phyloP scores from a whole-genome alignment of 1,140 invertebrate genomes.

The Lordiphosa mommai region DNA sequence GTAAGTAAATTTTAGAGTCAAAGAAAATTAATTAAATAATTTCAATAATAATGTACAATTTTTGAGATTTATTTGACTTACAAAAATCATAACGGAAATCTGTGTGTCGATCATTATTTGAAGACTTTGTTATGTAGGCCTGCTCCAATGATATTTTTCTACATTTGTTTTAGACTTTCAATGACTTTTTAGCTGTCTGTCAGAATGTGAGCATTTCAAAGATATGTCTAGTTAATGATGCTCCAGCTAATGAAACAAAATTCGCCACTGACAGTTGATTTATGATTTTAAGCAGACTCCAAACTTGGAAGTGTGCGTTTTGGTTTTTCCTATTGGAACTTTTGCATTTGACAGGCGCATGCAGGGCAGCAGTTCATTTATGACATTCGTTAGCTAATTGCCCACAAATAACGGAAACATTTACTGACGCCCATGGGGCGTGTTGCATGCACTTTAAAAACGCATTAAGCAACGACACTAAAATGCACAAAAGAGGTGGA shows the following conservation, averaged over 20 bases:
- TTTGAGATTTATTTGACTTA: too few species aligned
- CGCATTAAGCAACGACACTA: constrained; percentile 49
- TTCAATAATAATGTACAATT: too few species aligned
- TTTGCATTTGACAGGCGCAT: constrained; percentile 42
- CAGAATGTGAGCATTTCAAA: too few species aligned
- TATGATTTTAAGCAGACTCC: constrained; percentile 30
- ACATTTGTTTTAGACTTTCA: too few species aligned
- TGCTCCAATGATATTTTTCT: too few species aligned
- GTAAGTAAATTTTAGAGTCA: too few species aligned
- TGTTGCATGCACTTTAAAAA: constrained; percentile 50
- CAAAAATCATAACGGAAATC: too few species aligned
- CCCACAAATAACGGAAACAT: constrained; percentile 29
- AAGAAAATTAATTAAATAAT: too few species aligned
- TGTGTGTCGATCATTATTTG: too few species aligned
- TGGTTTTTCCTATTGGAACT: constrained; percentile 52
- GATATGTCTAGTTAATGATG: too few species aligned
- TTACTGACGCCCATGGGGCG: constrained; percentile 47
- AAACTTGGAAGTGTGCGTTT: constrained; percentile 17
- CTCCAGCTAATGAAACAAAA: not conserved
- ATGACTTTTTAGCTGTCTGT: too few species aligned
- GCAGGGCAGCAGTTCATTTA: constrained; percentile 38
- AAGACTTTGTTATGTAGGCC: too few species aligned
- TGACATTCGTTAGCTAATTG: constrained; percentile 56
- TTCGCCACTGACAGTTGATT: constrained; percentile 40
- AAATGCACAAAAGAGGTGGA: constrained; percentile 9